Conservation (phyloP, 1,140 invertebrate species). For the Paracyclopina nana region DNA sequence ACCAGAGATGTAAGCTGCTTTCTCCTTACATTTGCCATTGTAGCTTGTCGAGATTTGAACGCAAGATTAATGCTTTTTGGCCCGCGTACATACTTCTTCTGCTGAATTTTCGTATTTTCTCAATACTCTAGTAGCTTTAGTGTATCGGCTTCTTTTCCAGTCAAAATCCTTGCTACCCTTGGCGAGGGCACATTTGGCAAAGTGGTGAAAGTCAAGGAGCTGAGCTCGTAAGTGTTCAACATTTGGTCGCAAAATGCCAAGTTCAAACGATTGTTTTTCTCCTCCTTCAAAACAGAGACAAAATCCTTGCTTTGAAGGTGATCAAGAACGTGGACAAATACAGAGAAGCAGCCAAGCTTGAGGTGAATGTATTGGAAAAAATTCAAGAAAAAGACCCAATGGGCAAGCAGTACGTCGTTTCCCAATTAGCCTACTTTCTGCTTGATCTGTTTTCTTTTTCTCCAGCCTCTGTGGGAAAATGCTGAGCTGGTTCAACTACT, state of each 20-base stretch:
- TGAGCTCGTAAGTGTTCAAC: slow-evolving; percentile 68
- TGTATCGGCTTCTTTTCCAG: slow-evolving; percentile 50
- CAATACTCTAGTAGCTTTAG: too few species aligned
- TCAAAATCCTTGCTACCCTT: slow-evolving; percentile 90
- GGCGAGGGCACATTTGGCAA: slow-evolving; percentile 99
- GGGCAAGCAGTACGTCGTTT: slow-evolving; percentile 67
- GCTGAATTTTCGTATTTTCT: too few species aligned
- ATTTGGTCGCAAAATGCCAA: too few species aligned
- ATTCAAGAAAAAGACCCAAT: slow-evolving; percentile 78
- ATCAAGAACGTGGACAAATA: slow-evolving; percentile 99
- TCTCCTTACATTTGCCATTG: too few species aligned
- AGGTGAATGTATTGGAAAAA: slow-evolving; percentile 88
- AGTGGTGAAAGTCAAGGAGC: slow-evolving; percentile 92
- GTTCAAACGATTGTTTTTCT: too few species aligned
- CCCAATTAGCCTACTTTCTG: background rate
- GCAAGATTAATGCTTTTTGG: too few species aligned
- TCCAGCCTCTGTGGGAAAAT: slow-evolving; percentile 71
- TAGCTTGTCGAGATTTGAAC: too few species aligned
- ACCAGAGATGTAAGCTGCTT: slow-evolving; percentile 11
- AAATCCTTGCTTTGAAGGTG: slow-evolving; percentile 85
- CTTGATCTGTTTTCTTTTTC: background rate
- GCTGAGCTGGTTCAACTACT: slow-evolving; percentile 96
- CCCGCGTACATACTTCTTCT: too few species aligned
- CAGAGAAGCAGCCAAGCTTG: slow-evolving; percentile 89
- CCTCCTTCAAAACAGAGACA: slow-evolving; percentile 61